Evolutionary conservation across 2,113 vertebrate genomes (phyloP).

Genomic region (Ceuthmochares aereus): DNA sequence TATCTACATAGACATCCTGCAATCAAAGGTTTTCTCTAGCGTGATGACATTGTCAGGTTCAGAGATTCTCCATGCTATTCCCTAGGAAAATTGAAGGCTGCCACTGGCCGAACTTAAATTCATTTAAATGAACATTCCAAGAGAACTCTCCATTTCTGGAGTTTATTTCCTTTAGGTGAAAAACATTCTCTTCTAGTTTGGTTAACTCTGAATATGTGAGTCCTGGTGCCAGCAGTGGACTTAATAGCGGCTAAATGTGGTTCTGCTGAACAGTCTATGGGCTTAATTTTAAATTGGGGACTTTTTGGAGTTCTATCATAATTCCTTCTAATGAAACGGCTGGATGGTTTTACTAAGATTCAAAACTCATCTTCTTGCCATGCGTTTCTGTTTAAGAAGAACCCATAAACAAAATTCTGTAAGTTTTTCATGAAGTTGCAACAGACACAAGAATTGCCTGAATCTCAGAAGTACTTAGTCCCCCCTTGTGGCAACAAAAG

Average conservation of each 20-base stretch:
- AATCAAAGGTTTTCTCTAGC: neutral
- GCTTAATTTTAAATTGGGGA: neutral
- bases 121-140: neutral
- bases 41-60: neutral
- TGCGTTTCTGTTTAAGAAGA: neutral
- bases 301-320: neutral
- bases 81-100: neutral
- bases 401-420: neutral
- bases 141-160: neutral
- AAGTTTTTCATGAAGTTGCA: neutral
- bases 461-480: neutral
- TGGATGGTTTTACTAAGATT: neutral
- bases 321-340: neutral
- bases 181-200: neutral
- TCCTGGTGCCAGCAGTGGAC: neutral
- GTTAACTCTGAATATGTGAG: neutral
- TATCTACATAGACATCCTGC: neutral
- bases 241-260: neutral
- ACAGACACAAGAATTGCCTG: neutral
- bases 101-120: neutral
- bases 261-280: neutral
- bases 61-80: neutral
- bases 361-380: neutral
- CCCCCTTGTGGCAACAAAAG: neutral
- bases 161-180: neutral